Evolutionary conservation across 2,797 vertebrate species (phyloP).

Genomic region (Carduelis carduelis): DNA sequence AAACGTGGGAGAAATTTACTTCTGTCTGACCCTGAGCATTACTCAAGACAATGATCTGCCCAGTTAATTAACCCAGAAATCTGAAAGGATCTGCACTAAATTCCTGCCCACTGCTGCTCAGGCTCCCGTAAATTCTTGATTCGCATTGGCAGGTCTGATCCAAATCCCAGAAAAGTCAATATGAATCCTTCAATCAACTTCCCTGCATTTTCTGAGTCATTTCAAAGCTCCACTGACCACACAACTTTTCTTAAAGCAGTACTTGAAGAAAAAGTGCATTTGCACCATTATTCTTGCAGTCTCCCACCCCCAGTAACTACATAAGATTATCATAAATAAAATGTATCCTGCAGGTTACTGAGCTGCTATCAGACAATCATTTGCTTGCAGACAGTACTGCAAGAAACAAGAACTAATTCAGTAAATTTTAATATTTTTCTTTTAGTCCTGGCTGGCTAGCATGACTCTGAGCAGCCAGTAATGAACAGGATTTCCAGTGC

Average conservation of each 20-base stretch:
- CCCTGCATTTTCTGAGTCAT: neutral
- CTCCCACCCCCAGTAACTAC: neutral
- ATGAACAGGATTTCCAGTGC: neutral
- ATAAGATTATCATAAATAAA: neutral
- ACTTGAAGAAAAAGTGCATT: neutral
- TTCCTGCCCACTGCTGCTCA: neutral
- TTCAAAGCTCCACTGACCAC: neutral
- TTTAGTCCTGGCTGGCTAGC: neutral
- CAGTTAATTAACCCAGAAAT: slow-evolving; percentile 14
- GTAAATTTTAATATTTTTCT: neutral
- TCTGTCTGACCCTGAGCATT: neutral
- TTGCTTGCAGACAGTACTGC: neutral
- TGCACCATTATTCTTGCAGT: neutral
- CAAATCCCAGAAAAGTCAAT: slow-evolving; percentile 5
- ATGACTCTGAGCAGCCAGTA: neutral
- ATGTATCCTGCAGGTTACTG: no score
- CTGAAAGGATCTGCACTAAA: neutral
- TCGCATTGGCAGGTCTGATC: neutral
- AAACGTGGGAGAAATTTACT: neutral
- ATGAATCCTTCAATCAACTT: neutral
- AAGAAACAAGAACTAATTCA: neutral
- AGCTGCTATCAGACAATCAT: neutral
- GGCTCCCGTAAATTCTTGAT: slow-evolving; percentile 10
- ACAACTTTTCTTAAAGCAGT: neutral
- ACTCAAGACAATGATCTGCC: neutral